A percentile compares a stretch with the other conserved stretches of the same genome.
phyloP scores from a whole-genome alignment of 2,888 invertebrate species.

The Tolmerus cingulatus region DNA sequence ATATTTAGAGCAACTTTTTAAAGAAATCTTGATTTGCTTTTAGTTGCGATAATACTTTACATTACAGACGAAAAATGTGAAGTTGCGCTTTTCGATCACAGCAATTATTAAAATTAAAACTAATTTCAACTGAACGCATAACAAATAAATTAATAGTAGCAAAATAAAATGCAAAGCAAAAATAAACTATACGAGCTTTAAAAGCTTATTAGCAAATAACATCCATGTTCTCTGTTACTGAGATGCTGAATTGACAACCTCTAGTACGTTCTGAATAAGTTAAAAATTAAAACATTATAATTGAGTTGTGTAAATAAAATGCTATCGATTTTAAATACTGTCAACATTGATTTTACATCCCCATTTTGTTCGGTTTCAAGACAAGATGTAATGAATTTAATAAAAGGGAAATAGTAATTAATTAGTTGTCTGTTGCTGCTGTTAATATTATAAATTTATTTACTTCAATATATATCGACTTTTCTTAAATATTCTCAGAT shows the following conservation, averaged over 20 bases:
- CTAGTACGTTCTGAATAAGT: neutral
- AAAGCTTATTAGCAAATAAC: neutral
- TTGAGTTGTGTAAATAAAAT: neutral
- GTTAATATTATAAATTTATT: conserved; percentile 1
- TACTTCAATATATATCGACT: neutral
- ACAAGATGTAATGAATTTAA: neutral
- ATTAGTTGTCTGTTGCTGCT: neutral
- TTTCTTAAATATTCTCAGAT: conserved; percentile 8
- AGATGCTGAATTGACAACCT: conserved; percentile 24
- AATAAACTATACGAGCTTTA: neutral
- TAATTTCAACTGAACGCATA: neutral
- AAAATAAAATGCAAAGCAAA: neutral
- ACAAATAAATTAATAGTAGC: neutral
- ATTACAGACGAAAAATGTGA: neutral
- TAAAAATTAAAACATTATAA: neutral
- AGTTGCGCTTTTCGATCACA: conserved; percentile 22
- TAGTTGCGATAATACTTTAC: neutral
- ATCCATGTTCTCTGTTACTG: neutral
- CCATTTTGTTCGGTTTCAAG: neutral
- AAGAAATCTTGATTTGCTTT: neutral
- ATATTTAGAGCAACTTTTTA: neutral
- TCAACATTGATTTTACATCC: neutral
- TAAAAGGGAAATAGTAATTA: neutral
- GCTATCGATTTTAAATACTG: neutral
- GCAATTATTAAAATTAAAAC: conserved; percentile 14